These are phyloP conservation scores for Synergus laeviventris DNA, from an alignment of 2,888 invertebrate genomes.

Conservation along the genomic window DNA sequence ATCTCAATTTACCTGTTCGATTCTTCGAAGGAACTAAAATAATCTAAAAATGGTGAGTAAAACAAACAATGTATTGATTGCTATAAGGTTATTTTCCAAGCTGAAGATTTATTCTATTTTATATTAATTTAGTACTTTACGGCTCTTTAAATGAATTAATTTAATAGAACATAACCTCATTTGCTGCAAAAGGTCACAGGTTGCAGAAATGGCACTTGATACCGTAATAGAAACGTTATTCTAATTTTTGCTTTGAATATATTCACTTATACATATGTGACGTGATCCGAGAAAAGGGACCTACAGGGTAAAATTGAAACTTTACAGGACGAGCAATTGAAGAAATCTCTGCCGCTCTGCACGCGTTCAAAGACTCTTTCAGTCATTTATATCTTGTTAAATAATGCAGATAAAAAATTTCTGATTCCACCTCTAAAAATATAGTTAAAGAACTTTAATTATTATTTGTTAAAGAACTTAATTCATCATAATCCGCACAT, in stretches of 20 bases:
- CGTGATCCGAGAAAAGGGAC: no score
- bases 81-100: background rate
- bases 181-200: background rate
- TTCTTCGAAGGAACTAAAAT: background rate
- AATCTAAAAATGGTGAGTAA: conserved; percentile 22
- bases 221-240: background rate
- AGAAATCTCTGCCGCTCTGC: no score
- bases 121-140: background rate
- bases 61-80: background rate
- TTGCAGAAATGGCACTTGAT: background rate
- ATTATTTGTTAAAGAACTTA: no score
- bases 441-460: no score
- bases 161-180: background rate
- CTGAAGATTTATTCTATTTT: background rate
- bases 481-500: no score
- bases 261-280: no score
- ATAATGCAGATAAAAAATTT: no score
- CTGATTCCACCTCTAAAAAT: no score
- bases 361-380: no score
- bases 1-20: background rate
- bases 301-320: no score
- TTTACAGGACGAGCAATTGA: no score
- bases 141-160: background rate
- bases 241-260: background rate
- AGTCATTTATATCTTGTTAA: no score